Base-by-base conservation (phyloP, 2,888 invertebrate genomes). In the Falcaria lacertinaria region DNA sequence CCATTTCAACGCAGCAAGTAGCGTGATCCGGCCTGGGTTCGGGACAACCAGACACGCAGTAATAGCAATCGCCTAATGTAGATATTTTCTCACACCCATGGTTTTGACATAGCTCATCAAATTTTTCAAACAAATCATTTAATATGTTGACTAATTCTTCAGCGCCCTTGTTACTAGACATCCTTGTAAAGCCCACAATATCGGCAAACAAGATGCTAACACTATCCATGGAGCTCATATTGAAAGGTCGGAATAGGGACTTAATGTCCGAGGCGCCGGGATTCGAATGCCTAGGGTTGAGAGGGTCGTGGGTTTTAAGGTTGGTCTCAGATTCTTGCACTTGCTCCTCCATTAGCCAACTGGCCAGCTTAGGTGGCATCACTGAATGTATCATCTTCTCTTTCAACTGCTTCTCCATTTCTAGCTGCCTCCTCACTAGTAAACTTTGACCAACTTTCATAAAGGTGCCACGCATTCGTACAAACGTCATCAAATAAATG, bases 301-400 rank as follows among this genome's bases (percentile, higher is more conserved):
- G 63, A 33, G 81, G 72, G 58, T 82, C 73, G 47, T 85, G 78
- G 17, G 71, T 64, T 64, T 92, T 91, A 57, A 92, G 80, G 57
- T 90, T 85, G 50, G 91, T 90, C 44, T 91, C 90, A 16, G 84
- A 73, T 50, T 92, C 91, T 42, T 91, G 82, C 48, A 92, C 91
- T 64, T 94, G 92, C 68, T 96, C 95, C 51, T 93, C 93, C 89
- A 96, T 91, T 41, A 96, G 76, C 94, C 95, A 96, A 57, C 93
- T 92, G 2, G 97, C 97, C 1, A 98, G 95, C 70, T 94, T 95
- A 0, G 97, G 97, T 6, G 98, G 98, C 98, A 98, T 98, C 45
- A 99, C 96, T 16, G 98, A 98, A 74, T 96, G 96, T 61, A 97
- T 98, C 98, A 98, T 98, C 77, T 97, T 97, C 77, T 98, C 97